These are phyloP conservation scores for Panagrolaimus sp. DNA, from an alignment of 1,140 invertebrate species.

Conservation along the genomic window DNA sequence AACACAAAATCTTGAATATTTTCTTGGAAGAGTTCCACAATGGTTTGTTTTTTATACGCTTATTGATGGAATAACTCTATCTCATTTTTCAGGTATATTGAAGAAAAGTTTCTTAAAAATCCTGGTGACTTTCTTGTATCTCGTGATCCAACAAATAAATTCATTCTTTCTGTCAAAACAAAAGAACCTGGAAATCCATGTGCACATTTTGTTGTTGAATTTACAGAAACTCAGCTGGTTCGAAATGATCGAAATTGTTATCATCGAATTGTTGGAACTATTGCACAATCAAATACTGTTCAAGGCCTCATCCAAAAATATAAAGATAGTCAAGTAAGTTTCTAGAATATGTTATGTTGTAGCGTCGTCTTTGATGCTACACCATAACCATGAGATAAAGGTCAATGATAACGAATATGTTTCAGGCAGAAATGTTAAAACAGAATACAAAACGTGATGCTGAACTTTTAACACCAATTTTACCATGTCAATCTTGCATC, in stretches of 20 bases:
- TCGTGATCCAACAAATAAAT: background rate
- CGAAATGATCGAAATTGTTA: slow-evolving; percentile 15
- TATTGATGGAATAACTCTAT: too few species aligned
- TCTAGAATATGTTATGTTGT: background rate
- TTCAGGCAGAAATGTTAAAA: slow-evolving; percentile 8
- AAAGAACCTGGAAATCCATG: slow-evolving; percentile 11
- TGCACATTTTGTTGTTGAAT: slow-evolving; percentile 13
- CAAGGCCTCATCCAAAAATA: slow-evolving; percentile 10
- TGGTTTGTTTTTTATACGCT: too few species aligned
- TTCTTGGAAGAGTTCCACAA: background rate
- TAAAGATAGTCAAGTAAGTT: background rate
- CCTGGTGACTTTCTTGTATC: slow-evolving; percentile 5
- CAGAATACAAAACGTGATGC: slow-evolving; percentile 17
- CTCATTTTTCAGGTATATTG: slow-evolving; percentile 2
- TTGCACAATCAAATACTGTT: slow-evolving; percentile 1
- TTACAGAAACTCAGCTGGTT: slow-evolving; percentile 1
- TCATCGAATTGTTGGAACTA: slow-evolving; percentile 4
- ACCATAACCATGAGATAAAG: too few species aligned
- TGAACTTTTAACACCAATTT: background rate
- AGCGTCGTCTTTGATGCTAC: too few species aligned
- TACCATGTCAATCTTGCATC: slow-evolving; percentile 11
- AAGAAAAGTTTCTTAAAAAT: slow-evolving; percentile 14
- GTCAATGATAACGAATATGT: background rate
- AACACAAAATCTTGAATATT: slow-evolving; percentile 14
- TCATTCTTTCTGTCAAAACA: slow-evolving; percentile 9